These are phyloP conservation scores for Desmophyllum pertusum DNA, from an alignment of 92 coral and sea anemone species.

Conservation along the genomic window DNA sequence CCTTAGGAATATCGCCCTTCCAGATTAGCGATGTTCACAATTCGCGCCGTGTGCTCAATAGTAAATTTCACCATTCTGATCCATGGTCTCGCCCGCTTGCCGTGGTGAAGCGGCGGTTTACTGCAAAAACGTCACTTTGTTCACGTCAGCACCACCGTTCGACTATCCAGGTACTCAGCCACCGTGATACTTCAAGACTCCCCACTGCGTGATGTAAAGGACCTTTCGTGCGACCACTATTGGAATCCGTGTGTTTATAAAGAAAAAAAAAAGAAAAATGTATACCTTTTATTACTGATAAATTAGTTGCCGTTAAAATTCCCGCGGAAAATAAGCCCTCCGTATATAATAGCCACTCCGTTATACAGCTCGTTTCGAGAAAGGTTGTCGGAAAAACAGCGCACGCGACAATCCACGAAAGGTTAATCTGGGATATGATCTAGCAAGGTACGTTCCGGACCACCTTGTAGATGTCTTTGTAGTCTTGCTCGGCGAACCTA, in stretches of 20 bases:
- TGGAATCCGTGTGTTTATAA: slow-evolving; percentile 67
- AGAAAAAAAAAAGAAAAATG: too few relatives aligned
- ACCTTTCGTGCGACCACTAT: slow-evolving; percentile 96
- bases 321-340: too few relatives aligned
- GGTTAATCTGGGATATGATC: too few relatives aligned
- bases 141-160: slow-evolving; percentile 85
- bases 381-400: too few relatives aligned
- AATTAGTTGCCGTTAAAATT: too few relatives aligned
- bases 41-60: slow-evolving; percentile 81
- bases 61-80: slow-evolving; percentile 73
- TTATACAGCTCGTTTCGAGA: too few relatives aligned
- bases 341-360: too few relatives aligned
- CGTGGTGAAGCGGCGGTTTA: slow-evolving; percentile 94
- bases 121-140: slow-evolving; percentile 88
- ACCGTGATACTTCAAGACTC: slow-evolving; percentile 76
- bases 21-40: slow-evolving; percentile 78
- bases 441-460: too few relatives aligned
- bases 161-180: slow-evolving; percentile 79
- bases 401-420: too few relatives aligned
- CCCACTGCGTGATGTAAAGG: slow-evolving; percentile 98
- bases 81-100: slow-evolving; percentile 97
- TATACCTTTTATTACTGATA: too few relatives aligned
- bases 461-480: too few relatives aligned
- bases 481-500: too few relatives aligned
- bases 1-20: slow-evolving; percentile 91